phyloP scores from a whole-genome alignment of 2,888 invertebrate genomes.

The Tinea trinotella region DNA sequence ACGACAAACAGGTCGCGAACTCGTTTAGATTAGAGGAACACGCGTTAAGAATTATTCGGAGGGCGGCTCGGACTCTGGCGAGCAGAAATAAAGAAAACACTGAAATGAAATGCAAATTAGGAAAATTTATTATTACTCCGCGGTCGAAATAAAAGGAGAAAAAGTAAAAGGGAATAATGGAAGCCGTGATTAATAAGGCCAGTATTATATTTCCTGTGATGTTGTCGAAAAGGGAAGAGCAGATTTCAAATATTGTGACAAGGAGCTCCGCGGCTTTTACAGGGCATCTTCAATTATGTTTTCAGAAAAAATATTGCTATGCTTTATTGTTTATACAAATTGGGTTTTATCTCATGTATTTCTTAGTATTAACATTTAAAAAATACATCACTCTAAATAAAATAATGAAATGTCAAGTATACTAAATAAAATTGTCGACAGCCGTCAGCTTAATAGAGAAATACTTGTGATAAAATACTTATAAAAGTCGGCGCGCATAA shows the following conservation, averaged over 20 bases:
- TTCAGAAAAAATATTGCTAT: not conserved
- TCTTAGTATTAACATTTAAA: no score
- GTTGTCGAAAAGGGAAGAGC: slow-evolving; percentile 10
- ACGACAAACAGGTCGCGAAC: slow-evolving; percentile 11
- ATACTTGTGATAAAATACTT: not conserved
- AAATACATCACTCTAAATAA: not conserved
- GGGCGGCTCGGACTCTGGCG: slow-evolving; percentile 10
- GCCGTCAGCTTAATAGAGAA: not conserved
- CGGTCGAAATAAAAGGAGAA: slow-evolving; percentile 44
- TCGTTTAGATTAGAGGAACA: slow-evolving; percentile 19
- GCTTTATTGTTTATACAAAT: not conserved
- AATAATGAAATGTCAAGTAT: not conserved
- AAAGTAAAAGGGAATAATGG: slow-evolving; percentile 29
- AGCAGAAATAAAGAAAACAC: slow-evolving; percentile 21
- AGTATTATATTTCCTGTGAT: slow-evolving; percentile 31
- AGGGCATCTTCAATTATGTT: not conserved
- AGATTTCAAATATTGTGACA: slow-evolving; percentile 1
- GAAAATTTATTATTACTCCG: slow-evolving; percentile 60
- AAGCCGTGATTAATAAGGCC: slow-evolving; percentile 55
- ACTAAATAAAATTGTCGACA: not conserved
- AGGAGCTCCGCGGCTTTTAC: slow-evolving; percentile 3
- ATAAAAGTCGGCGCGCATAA: not conserved
- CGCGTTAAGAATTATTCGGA: slow-evolving; percentile 18
- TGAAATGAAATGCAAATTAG: slow-evolving; percentile 63
- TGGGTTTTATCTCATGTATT: no score